A percentile compares a stretch with the other conserved stretches of the same genome.
These are phyloP conservation scores for Etheostoma spectabile DNA, from an alignment of 2,113 vertebrate genomes.

Conservation along the genomic window DNA sequence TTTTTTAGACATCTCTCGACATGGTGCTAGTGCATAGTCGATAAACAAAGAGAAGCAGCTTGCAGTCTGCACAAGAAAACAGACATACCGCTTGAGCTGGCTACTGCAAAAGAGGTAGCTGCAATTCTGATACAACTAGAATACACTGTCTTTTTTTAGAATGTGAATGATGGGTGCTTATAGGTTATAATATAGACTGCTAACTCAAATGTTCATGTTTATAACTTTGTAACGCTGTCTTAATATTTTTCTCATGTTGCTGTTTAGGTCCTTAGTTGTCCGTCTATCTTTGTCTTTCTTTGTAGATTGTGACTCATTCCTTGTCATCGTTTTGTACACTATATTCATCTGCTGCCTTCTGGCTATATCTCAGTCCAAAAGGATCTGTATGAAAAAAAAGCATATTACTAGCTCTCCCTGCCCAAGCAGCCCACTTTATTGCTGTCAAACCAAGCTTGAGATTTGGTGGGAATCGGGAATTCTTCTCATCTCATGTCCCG, in stretches of 20 bases:
- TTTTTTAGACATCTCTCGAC: slow-evolving; percentile 63
- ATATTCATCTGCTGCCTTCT: slow-evolving; percentile 68
- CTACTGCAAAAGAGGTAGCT: slow-evolving; percentile 31
- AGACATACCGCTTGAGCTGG: slow-evolving; percentile 44
- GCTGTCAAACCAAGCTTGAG: slow-evolving; percentile 80
- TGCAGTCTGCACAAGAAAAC: slow-evolving; percentile 37
- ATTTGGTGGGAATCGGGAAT: slow-evolving; percentile 72
- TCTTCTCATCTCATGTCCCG: slow-evolving; percentile 60
- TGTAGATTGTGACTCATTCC: slow-evolving; percentile 51
- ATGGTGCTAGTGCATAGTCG: slow-evolving; percentile 39
- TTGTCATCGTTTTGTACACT: slow-evolving; percentile 44
- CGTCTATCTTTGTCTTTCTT: slow-evolving; percentile 39
- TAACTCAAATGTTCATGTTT: slow-evolving; percentile 30
- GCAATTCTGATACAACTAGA: slow-evolving; percentile 15
- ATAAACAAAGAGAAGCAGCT: slow-evolving; percentile 69
- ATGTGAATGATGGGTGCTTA: slow-evolving; percentile 22
- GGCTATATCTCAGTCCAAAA: slow-evolving; percentile 66
- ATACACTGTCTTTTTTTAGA: neutral
- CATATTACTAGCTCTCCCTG: slow-evolving; percentile 69
- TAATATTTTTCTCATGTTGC: slow-evolving; percentile 31
- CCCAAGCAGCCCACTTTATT: slow-evolving; percentile 75
- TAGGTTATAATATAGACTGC: neutral
- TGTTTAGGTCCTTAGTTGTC: slow-evolving; percentile 33
- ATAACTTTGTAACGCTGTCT: slow-evolving; percentile 7
- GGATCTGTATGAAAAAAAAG: slow-evolving; percentile 72